Conservation (phyloP, 2,113 vertebrate species). For the Ondatra zibethicus region DNA sequence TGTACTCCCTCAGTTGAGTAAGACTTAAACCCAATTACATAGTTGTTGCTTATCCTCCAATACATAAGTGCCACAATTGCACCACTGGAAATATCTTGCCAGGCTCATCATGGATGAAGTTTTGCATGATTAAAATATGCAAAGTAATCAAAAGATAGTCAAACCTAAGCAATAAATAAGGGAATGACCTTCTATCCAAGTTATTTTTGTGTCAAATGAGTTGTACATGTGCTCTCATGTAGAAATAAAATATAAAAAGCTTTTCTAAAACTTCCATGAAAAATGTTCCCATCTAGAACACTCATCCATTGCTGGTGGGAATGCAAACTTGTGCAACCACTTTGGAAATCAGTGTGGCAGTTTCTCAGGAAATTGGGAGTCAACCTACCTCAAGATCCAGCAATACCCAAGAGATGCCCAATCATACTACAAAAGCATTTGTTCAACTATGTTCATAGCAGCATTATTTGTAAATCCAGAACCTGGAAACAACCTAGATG, state of each 20-base stretch:
- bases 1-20: neutral
- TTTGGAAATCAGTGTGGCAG: too few relatives aligned
- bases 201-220: slow-evolving; percentile 50
- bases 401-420: too few relatives aligned
- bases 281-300: neutral
- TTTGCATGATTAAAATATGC: neutral
- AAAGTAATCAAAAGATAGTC: slow-evolving; percentile 40
- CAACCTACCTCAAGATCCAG: too few relatives aligned
- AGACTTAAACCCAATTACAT: neutral
- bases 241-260: neutral
- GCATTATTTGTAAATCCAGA: too few relatives aligned
- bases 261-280: neutral
- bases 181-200: neutral
- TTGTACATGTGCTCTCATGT: neutral
- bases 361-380: too few relatives aligned
- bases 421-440: too few relatives aligned
- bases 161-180: neutral
- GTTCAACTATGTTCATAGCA: too few relatives aligned
- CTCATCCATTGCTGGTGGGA: too few relatives aligned
- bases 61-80: neutral
- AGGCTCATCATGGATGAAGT: neutral
- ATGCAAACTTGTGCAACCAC: too few relatives aligned
- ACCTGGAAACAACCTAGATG: too few relatives aligned
- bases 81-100: neutral
- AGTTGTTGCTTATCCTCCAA: neutral